Evolutionary conservation across 2,113 vertebrate species (phyloP).

Genomic region (Eublepharis macularius): DNA sequence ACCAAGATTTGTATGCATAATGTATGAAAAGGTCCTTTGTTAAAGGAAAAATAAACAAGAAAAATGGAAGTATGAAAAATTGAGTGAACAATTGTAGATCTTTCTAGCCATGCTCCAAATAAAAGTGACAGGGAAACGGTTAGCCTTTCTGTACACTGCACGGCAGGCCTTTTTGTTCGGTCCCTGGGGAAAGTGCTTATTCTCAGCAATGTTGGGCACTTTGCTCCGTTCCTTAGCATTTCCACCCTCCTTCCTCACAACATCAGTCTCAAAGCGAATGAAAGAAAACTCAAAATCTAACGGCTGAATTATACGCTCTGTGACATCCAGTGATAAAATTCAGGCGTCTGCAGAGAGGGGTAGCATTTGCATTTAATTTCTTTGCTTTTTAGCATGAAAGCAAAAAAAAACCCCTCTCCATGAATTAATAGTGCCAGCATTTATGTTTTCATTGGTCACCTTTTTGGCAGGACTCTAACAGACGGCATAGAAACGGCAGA

Average conservation of each 20-base stretch:
- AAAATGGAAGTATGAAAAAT: not conserved
- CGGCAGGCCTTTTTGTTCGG: slow-evolving; percentile 12
- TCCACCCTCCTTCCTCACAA: not conserved
- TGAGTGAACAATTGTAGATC: not conserved
- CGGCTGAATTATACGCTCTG: not conserved
- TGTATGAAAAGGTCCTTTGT: not conserved
- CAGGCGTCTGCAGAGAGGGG: not conserved
- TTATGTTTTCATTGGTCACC: not conserved
- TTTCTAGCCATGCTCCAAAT: not conserved
- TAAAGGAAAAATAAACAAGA: not conserved
- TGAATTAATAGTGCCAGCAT: not conserved
- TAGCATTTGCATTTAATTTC: not conserved
- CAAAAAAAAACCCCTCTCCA: fast-evolving
- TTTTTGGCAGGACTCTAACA: not conserved
- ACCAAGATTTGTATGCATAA: not conserved
- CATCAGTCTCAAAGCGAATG: slow-evolving; percentile 4
- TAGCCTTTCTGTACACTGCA: not conserved
- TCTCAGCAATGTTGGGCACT: not conserved
- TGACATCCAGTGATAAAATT: not conserved
- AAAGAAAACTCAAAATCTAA: slow-evolving; percentile 7
- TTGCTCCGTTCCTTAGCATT: slow-evolving; percentile 3
- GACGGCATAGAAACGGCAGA: not conserved
- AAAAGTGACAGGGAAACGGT: no score
- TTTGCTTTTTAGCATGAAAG: not conserved
- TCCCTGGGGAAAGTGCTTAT: slow-evolving; percentile 46